phyloP scores from a whole-genome alignment of 2,888 invertebrate genomes.

The Dendrolimus houi region DNA sequence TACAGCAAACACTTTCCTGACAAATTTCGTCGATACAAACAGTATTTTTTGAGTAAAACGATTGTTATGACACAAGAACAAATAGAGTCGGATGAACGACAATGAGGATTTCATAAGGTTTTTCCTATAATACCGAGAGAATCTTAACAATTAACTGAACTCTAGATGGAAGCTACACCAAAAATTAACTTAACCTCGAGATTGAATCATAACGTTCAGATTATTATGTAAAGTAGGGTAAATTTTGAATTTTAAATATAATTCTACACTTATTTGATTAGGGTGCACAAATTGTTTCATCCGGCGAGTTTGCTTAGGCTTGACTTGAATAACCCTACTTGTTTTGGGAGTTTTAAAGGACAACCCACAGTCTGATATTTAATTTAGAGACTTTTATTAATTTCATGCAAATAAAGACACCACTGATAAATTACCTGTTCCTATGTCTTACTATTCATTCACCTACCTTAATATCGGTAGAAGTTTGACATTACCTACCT shows the following conservation, averaged over 20 bases:
- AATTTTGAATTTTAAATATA: conserved; percentile 47
- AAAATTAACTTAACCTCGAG: background rate
- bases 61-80: too few relatives aligned
- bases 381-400: background rate
- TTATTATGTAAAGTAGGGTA: conserved; percentile 47
- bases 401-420: too few relatives aligned
- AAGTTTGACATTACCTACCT: too few relatives aligned
- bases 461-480: too few relatives aligned
- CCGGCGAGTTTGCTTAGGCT: background rate
- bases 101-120: too few relatives aligned
- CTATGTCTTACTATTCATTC: too few relatives aligned
- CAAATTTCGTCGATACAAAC: too few relatives aligned
- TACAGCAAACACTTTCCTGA: too few relatives aligned
- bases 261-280: conserved; percentile 59
- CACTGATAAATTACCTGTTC: too few relatives aligned
- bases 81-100: too few relatives aligned
- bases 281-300: conserved; percentile 50
- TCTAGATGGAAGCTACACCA: background rate
- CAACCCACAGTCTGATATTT: background rate
- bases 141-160: background rate
- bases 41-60: too few relatives aligned
- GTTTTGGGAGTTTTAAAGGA: background rate
- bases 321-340: background rate
- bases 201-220: background rate
- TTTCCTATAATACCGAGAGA: too few relatives aligned